These are phyloP conservation scores for Peromyscus attwateri DNA, from an alignment of 2,797 vertebrate genomes.

Conservation along the genomic window DNA sequence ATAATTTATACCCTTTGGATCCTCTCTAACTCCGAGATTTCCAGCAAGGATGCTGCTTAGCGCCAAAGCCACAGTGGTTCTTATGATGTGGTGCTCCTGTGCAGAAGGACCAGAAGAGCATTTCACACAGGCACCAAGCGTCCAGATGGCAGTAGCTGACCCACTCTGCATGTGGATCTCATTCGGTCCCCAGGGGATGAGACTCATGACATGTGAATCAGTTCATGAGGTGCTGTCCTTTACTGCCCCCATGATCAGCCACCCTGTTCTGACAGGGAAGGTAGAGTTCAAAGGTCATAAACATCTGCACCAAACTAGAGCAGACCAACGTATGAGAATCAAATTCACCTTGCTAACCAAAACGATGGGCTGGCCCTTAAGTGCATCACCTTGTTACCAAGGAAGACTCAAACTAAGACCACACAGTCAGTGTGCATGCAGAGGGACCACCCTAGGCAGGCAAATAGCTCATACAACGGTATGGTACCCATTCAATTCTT, in stretches of 20 bases:
- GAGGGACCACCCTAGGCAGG: accelerated
- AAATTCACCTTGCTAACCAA: background rate
- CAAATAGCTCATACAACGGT: accelerated
- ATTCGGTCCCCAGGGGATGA: background rate
- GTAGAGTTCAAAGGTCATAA: accelerated
- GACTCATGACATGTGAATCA: background rate
- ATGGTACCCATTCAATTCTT: background rate
- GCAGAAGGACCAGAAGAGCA: background rate
- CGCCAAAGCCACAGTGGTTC: slow-evolving; percentile 72
- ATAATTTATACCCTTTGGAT: slow-evolving; percentile 76
- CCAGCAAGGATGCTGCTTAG: slow-evolving; percentile 61
- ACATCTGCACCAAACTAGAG: accelerated
- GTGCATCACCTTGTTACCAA: accelerated
- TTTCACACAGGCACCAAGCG: background rate
- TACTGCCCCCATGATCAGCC: background rate
- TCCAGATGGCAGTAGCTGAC: background rate
- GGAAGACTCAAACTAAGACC: background rate
- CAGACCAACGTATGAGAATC: background rate
- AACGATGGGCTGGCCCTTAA: accelerated
- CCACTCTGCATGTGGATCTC: background rate
- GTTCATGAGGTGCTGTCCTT: background rate
- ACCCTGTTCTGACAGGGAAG: background rate
- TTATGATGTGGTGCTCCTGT: slow-evolving; percentile 76
- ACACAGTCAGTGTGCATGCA: background rate
- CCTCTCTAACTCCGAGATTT: slow-evolving; percentile 72